Evolutionary conservation across 2,113 vertebrate species (phyloP).

Genomic region (Nematolebias whitei): DNA sequence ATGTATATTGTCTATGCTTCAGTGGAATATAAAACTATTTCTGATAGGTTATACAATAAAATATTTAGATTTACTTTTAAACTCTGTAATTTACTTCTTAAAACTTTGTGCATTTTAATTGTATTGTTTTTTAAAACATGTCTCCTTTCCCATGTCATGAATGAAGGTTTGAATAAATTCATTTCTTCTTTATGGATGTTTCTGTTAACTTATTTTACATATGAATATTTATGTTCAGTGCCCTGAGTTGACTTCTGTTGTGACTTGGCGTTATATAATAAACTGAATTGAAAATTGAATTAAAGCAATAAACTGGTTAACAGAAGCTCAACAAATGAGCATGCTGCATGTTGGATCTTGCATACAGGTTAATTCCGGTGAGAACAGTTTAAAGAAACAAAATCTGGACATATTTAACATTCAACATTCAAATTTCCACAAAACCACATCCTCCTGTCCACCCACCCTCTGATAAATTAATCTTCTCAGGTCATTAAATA

Average conservation of each 20-base stretch:
- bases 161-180: not conserved
- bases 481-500: not conserved
- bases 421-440: not conserved
- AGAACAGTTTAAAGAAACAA: not conserved
- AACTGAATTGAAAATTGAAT: too few species aligned
- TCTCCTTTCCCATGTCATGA: not conserved
- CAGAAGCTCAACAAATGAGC: conserved; percentile 11
- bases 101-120: not conserved
- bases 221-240: too few species aligned
- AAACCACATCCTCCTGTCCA: not conserved
- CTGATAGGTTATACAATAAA: too few species aligned
- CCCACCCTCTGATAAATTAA: not conserved
- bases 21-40: too few species aligned
- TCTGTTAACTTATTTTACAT: too few species aligned
- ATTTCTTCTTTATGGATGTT: too few species aligned
- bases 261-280: too few species aligned
- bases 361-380: not conserved
- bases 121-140: too few species aligned
- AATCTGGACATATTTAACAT: not conserved
- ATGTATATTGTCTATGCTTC: not conserved
- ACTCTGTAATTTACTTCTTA: conserved; percentile 1
- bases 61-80: too few species aligned
- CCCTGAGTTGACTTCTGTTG: too few species aligned
- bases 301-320: too few species aligned
- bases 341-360: not conserved